Conservation (phyloP, 2,888 invertebrate species). For the Pyrgus malvae region DNA sequence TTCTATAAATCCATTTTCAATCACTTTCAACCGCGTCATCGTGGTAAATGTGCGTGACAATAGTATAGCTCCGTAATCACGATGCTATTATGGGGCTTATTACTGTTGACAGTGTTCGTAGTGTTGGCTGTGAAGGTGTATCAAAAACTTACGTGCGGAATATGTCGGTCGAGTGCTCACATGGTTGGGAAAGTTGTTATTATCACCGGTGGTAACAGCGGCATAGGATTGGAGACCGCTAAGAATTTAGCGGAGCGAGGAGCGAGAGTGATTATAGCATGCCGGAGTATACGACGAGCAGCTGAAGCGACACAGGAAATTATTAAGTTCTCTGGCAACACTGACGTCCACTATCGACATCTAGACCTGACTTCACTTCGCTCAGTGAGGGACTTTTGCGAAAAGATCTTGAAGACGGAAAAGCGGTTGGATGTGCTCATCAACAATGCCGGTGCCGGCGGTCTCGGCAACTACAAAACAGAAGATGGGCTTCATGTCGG, state of each 20-base stretch:
- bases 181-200: conserved; percentile 74
- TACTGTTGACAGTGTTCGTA: conserved; percentile 25
- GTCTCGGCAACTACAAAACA: conserved; percentile 75
- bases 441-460: conserved; percentile 82
- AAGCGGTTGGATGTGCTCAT: conserved; percentile 79
- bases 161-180: conserved; percentile 68
- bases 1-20: conserved; percentile 3
- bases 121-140: conserved; percentile 53
- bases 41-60: neutral
- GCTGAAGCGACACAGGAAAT: conserved; percentile 63
- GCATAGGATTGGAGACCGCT: conserved; percentile 79
- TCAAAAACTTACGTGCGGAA: conserved; percentile 65
- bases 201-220: conserved; percentile 73
- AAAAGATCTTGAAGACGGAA: conserved; percentile 72
- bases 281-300: conserved; percentile 66
- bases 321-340: conserved; percentile 59
- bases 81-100: conserved; percentile 30
- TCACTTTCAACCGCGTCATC: neutral
- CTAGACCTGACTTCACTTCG: conserved; percentile 71
- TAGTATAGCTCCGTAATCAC: conserved; percentile 11
- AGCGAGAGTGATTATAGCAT: conserved; percentile 76
- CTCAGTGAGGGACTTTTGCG: conserved; percentile 81
- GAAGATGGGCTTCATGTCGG: conserved; percentile 85
- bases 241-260: conserved; percentile 75
- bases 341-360: conserved; percentile 56